Evolutionary conservation across 2,888 invertebrate genomes (phyloP).

Genomic region (Drosophila mimica): DNA sequence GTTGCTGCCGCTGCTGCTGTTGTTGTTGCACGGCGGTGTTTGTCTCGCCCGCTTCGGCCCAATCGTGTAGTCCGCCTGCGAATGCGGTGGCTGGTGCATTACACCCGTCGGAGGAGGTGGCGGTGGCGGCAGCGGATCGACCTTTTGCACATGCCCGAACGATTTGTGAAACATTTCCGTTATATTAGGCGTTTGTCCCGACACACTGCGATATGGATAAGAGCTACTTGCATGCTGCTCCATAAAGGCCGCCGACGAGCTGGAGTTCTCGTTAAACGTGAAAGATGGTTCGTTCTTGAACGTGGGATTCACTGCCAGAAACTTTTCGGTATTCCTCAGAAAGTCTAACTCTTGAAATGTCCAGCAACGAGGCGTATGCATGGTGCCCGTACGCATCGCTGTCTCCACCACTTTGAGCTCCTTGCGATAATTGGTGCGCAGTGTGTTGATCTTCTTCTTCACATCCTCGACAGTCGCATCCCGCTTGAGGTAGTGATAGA

Average conservation of each 20-base stretch:
- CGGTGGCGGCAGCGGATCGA: slow-evolving; percentile 62
- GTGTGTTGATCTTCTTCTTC: slow-evolving; percentile 83
- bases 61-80: slow-evolving; percentile 48
- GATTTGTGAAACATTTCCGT: slow-evolving; percentile 83
- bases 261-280: slow-evolving; percentile 73
- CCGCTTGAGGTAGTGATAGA: slow-evolving; percentile 80
- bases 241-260: slow-evolving; percentile 68
- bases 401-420: slow-evolving; percentile 82
- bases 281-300: slow-evolving; percentile 69
- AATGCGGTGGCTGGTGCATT: slow-evolving; percentile 34
- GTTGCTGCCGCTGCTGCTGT: slow-evolving; percentile 6
- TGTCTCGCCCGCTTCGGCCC: slow-evolving; percentile 52
- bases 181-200: slow-evolving; percentile 75
- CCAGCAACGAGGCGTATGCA: slow-evolving; percentile 82
- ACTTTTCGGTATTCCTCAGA: slow-evolving; percentile 81
- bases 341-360: slow-evolving; percentile 82
- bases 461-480: slow-evolving; percentile 84
- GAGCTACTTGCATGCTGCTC: slow-evolving; percentile 58
- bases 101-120: slow-evolving; percentile 37
- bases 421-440: slow-evolving; percentile 83
- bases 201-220: slow-evolving; percentile 51
- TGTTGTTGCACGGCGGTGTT: slow-evolving; percentile 48
- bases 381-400: slow-evolving; percentile 74
- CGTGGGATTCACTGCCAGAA: slow-evolving; percentile 78
- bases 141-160: slow-evolving; percentile 72